phyloP scores from a whole-genome alignment of 2,797 vertebrate genomes.

The Onychomys arenicola region DNA sequence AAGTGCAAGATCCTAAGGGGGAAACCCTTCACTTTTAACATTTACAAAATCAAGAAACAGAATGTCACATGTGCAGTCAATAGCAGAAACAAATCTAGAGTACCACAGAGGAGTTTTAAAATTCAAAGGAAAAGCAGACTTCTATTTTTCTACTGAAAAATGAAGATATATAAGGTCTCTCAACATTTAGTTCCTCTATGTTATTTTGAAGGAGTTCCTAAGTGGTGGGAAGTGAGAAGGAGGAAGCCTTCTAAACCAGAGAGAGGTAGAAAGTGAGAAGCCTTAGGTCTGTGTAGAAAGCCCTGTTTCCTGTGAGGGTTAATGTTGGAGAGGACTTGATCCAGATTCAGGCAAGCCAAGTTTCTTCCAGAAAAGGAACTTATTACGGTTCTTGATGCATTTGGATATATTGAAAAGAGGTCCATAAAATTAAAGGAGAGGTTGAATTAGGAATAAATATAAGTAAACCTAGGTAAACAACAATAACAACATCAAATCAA shows the following conservation, averaged over 20 bases:
- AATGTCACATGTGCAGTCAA: not conserved
- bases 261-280: not conserved
- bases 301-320: not conserved
- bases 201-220: constrained; percentile 8
- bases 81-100: constrained; percentile 10
- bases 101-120: not conserved
- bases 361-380: not conserved
- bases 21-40: not conserved
- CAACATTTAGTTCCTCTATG: not conserved
- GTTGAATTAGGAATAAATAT: not conserved
- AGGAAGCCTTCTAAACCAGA: not conserved
- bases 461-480: not conserved
- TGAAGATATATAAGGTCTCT: not conserved
- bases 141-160: not conserved
- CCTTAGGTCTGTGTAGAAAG: not conserved
- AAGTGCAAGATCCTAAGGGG: not conserved
- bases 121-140: constrained; percentile 14
- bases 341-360: not conserved
- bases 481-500: not conserved
- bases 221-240: not conserved
- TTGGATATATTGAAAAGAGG: not conserved
- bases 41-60: not conserved
- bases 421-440: not conserved
- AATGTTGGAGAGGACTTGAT: not conserved
- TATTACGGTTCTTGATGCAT: not conserved